Base-by-base conservation (phyloP, 2,113 vertebrate species). In the Lagopus muta region DNA sequence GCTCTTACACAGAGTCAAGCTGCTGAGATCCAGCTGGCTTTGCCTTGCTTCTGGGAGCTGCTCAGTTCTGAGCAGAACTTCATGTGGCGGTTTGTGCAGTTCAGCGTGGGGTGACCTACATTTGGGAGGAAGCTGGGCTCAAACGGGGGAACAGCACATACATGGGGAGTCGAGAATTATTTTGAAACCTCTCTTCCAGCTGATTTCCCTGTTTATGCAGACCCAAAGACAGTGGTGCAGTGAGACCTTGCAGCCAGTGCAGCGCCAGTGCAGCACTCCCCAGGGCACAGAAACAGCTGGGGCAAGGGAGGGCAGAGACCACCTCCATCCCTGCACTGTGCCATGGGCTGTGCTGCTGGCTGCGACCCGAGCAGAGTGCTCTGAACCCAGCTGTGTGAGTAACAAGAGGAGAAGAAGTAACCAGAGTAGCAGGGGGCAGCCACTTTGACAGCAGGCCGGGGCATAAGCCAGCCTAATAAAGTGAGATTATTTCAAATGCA, bases 401-500 rank as follows among this genome's bases (percentile, higher is more conserved):
- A 73, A 42, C 7, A 27, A 87, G 25, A 40, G 55, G 71, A 0
- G 2, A 22, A 22, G 74, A 27, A 91, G 48, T 8, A 7, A 8
- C 47, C 5, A 2, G 16, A 40, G 89, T 43, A 70, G 57, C 32
- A 43, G 79, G 54, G 66, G 70, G 77, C 77, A 86, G 90, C 54
- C 72, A 42, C 9, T 18, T 52, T 64, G 79, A 67, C 82, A 78
- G 88, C 86, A 76, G 66, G 84, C 58, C 71, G 34, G 75, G 85
- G 58, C 81, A 73, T 8, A 65, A 85, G 66, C 43, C 74, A 92
- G 69, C 57, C 73, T 76, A 47, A 88, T 71, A 89, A 89, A 91
- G 82, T 45, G 70, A 90, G 93, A 82, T 92, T 92, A 78, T 93
- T 95, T 86, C 80, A 86, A 96, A 93, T 64, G n/a, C 66, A 86